Conservation (phyloP, 1,140 invertebrate genomes). For the Caenorhabditis briggsae region DNA sequence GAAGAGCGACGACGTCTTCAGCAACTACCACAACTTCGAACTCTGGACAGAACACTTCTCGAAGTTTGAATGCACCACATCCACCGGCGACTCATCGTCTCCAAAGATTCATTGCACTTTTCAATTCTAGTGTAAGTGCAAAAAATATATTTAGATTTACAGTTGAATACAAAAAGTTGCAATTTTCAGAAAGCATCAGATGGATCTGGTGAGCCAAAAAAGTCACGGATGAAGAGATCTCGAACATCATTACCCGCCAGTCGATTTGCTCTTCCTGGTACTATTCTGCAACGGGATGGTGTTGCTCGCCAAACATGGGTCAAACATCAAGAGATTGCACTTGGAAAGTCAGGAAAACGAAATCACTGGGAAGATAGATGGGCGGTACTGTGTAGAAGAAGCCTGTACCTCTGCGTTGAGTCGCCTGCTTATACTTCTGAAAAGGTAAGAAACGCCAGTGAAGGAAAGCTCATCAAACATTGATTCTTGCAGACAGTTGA, state of each 20-base stretch:
- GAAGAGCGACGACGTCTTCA: background rate
- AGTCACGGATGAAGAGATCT: constrained; percentile 47
- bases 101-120: constrained; percentile 31
- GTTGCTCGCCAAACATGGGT: constrained; percentile 56
- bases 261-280: constrained; percentile 55
- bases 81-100: constrained; percentile 27
- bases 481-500: constrained; percentile 44
- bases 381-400: constrained; percentile 46
- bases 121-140: constrained; percentile 24
- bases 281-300: background rate
- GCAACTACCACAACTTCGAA: constrained; percentile 8
- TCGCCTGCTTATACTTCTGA: constrained; percentile 43
- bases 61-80: constrained; percentile 43
- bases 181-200: constrained; percentile 32
- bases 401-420: constrained; percentile 50
- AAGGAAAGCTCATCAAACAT: background rate
- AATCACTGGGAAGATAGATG: constrained; percentile 57
- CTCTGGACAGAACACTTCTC: background rate
- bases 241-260: constrained; percentile 55
- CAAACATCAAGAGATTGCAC: constrained; percentile 56
- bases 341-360: constrained; percentile 59
- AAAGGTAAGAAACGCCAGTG: background rate
- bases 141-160: background rate
- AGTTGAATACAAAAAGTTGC: background rate
- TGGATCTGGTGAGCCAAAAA: constrained; percentile 5